Evolutionary conservation across 37 sponge, comb jelly and placozoan species (phyloP), one percentile per base, ranked within the genome.

Genomic region (Theonella swinhoei): DNA sequence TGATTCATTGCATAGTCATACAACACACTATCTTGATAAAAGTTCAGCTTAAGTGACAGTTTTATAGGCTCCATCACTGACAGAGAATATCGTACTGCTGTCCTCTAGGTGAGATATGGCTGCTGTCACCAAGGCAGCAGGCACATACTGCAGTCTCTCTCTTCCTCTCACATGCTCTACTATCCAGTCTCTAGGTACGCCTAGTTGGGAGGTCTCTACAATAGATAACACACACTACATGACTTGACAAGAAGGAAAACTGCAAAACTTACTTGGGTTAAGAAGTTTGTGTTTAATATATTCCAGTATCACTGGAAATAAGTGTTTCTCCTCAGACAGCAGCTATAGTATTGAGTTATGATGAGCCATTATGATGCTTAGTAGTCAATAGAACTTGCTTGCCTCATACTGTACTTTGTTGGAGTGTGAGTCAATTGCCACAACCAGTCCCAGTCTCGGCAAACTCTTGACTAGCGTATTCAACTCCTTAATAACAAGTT

Each of bases 111-210:
- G 29, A 19, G 79, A 64, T 22, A 86, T 63, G 40, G 80, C 87
- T 24, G 63, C 54, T 22, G 25, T 39, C 30, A 86, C 39, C 41
- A n/a, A 24, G 22, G 39, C 23, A 47, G 72, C 3, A 5, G 87
- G 80, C 17, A 86, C 62, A 20, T 39, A 42, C 37, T 61, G 42
- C 33, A 79, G 63, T 25, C 28, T 63, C 26, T 79, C 64, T 30
- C 54, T 80, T n/a, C 72, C 79, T 33, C 78, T 62, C 25, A 86
- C 39, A 24, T 36, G 62, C 47, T 86, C 43, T 0, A 79, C 65
- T 3, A 86, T 86, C 87, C 87, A 86, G 35, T 35, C 47, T 33
- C 73, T 74, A 42, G 80, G 80, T 5, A 86, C 80, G 19, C 87
- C 87, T 39, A 72, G 58, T 26, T 35, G 24, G 22, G 40, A 4